Evolutionary conservation across 2,888 invertebrate species (phyloP).

Genomic region (Epicampocera succincta): DNA sequence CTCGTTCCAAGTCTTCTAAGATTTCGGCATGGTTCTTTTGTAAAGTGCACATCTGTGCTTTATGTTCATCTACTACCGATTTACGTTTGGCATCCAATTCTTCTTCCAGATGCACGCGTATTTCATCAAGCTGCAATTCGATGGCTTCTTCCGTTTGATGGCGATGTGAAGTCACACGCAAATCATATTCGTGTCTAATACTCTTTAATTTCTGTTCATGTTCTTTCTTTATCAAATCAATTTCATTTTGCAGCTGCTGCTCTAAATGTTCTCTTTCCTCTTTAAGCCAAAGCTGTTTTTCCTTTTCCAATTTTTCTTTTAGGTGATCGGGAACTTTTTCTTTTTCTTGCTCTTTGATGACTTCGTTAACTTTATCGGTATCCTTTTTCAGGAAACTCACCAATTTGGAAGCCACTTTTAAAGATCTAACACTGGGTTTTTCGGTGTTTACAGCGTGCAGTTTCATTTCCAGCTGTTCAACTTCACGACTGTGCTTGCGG

Average conservation of each 20-base stretch:
- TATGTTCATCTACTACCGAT: slow-evolving; percentile 83
- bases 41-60: slow-evolving; percentile 79
- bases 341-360: slow-evolving; percentile 69
- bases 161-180: slow-evolving; percentile 81
- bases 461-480: slow-evolving; percentile 83
- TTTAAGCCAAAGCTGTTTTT: slow-evolving; percentile 81
- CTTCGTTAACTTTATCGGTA: slow-evolving; percentile 42
- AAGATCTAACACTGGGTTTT: slow-evolving; percentile 74
- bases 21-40: slow-evolving; percentile 80
- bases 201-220: slow-evolving; percentile 80
- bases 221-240: slow-evolving; percentile 75
- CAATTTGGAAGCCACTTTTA: slow-evolving; percentile 76
- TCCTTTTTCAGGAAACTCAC: slow-evolving; percentile 76
- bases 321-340: slow-evolving; percentile 71
- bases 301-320: slow-evolving; percentile 79
- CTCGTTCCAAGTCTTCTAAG: slow-evolving; percentile 80
- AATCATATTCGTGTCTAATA: slow-evolving; percentile 80
- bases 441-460: slow-evolving; percentile 77
- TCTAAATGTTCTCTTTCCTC: slow-evolving; percentile 81
- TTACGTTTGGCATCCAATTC: slow-evolving; percentile 83
- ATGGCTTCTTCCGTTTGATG: slow-evolving; percentile 82
- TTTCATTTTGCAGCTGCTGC: slow-evolving; percentile 77
- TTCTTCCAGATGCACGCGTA: slow-evolving; percentile 78
- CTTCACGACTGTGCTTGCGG: slow-evolving; percentile 75
- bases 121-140: slow-evolving; percentile 81